Percentiles rank a stretch among this genome's conserved stretches.
Conservation (phyloP, 1,140 invertebrate species). For the Nephila pilipes region DNA sequence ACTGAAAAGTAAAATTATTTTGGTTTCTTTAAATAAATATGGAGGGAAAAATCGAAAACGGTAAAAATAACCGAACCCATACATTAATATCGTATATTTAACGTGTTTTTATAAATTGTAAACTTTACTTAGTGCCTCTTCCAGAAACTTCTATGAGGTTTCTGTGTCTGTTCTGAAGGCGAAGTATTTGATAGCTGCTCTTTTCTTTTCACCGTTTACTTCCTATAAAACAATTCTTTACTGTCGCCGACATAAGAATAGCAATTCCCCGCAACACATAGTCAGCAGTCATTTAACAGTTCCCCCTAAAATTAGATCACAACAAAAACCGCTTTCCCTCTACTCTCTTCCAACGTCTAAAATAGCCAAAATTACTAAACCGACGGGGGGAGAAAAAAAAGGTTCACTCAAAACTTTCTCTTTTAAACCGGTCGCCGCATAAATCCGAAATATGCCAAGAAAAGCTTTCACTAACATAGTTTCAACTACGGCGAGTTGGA, state of each 20-base stretch:
- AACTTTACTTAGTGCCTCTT: no score
- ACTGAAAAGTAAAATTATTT: no score
- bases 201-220: not conserved
- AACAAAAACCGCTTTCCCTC: not conserved
- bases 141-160: no score
- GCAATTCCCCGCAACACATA: not conserved
- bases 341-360: not conserved
- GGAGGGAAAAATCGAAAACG: no score
- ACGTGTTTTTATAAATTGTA: no score
- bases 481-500: not conserved
- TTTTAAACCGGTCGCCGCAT: slow-evolving; percentile 1
- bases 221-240: not conserved
- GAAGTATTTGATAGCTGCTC: no score
- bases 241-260: not conserved
- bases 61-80: no score
- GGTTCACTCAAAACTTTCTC: not conserved
- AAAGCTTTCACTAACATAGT: slow-evolving; percentile 44
- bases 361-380: not conserved
- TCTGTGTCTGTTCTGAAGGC: no score
- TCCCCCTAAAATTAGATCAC: not conserved
- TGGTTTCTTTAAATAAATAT: no score
- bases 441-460: slow-evolving; percentile 16
- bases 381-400: no score
- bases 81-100: no score
- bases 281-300: not conserved